phyloP scores from a whole-genome alignment of 2,888 invertebrate genomes.

The Gibbula magus region DNA sequence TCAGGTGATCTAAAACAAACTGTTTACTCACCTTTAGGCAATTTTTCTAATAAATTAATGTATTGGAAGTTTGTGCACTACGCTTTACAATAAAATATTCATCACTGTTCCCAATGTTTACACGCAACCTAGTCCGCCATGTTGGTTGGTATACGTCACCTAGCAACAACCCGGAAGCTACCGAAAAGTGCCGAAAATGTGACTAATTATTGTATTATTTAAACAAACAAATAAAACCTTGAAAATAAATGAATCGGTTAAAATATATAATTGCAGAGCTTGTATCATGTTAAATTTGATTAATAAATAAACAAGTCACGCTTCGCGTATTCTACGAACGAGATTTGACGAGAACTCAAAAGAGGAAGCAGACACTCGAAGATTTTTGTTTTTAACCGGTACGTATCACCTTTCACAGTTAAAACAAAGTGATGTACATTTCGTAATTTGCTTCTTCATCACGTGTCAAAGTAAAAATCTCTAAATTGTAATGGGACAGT shows the following conservation, averaged over 20 bases:
- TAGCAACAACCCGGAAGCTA: slow-evolving; percentile 29
- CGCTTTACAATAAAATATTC: slow-evolving; percentile 22
- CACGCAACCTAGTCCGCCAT: slow-evolving; percentile 31
- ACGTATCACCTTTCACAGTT: neutral
- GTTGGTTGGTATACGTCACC: slow-evolving; percentile 25
- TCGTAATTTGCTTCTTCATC: no score
- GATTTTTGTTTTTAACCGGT: neutral
- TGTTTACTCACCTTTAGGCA: no score
- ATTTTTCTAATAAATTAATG: neutral
- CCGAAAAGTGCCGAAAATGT: neutral
- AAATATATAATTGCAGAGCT: no score
- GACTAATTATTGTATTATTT: no score
- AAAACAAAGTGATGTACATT: no score
- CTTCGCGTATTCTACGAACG: neutral
- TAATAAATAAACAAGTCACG: neutral
- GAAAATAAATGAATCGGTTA: no score
- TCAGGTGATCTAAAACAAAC: no score
- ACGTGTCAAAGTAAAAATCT: no score
- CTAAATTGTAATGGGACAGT: no score
- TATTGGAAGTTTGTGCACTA: neutral
- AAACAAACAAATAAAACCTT: neutral
- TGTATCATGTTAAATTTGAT: neutral
- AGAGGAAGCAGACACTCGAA: neutral
- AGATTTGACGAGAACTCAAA: neutral
- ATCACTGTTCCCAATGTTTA: slow-evolving; percentile 17